Conservation (phyloP, 2,888 invertebrate genomes). For the Erebia palarica region DNA sequence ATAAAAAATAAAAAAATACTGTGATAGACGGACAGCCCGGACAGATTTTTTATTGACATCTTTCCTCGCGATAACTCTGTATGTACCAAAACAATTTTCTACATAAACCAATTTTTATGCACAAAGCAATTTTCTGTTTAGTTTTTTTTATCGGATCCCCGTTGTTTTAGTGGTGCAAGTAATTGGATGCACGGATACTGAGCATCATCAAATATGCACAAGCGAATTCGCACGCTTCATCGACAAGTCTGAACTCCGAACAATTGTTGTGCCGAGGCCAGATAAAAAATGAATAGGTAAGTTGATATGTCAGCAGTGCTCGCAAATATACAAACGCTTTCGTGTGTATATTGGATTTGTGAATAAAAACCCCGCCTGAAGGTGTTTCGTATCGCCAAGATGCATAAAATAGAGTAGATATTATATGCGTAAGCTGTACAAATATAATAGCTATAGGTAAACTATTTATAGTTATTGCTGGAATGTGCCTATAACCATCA, state of each 20-base stretch:
- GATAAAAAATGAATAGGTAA: conserved; percentile 46
- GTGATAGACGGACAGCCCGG: too few species aligned
- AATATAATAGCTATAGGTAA: not conserved
- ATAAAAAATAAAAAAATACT: too few species aligned
- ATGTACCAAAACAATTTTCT: not conserved
- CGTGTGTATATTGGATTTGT: conserved; percentile 25
- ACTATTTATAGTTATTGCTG: too few species aligned
- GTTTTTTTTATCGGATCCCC: conserved; percentile 10
- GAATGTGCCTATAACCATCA: not conserved
- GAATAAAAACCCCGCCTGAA: conserved; percentile 21
- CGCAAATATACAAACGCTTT: conserved; percentile 37
- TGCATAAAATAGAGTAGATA: too few species aligned
- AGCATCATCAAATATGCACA: conserved; percentile 47
- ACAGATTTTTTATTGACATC: not conserved
- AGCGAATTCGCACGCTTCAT: conserved; percentile 45
- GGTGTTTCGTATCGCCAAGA: conserved; percentile 7
- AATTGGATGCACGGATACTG: conserved; percentile 45
- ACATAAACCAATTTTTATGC: conserved; percentile 2
- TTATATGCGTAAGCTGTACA: not conserved
- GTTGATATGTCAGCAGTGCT: conserved; percentile 41
- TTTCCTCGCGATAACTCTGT: not conserved
- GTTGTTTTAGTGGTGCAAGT: conserved; percentile 43
- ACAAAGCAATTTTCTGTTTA: not conserved
- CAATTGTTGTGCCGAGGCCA: conserved; percentile 48
- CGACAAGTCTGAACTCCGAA: conserved; percentile 46